phyloP scores from a whole-genome alignment of 2,888 invertebrate genomes.

The Bedellia somnulentella region DNA sequence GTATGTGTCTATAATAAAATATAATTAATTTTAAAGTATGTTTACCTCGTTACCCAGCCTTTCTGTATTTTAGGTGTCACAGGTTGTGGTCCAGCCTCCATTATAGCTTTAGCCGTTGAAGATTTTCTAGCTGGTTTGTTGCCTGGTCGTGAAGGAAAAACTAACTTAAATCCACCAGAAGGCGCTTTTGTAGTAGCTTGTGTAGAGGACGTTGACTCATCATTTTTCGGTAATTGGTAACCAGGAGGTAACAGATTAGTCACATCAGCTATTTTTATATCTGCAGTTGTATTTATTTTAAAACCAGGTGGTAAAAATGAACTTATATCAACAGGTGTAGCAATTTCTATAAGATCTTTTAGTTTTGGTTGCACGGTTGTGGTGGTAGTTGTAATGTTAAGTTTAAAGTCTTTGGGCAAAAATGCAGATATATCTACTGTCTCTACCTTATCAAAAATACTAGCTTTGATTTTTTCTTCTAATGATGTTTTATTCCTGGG shows the following conservation, averaged over 20 bases:
- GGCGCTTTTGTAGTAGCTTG: conserved; percentile 39
- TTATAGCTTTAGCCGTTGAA: conserved; percentile 57
- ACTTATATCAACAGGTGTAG: conserved; percentile 49
- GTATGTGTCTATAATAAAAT: background rate
- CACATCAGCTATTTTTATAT: conserved; percentile 24
- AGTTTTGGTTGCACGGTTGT: conserved; percentile 26
- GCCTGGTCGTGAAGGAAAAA: conserved; percentile 80
- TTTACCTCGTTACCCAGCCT: conserved; percentile 80
- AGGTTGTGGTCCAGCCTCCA: conserved; percentile 40
- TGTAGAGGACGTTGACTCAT: conserved; percentile 15
- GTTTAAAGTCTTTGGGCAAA: conserved; percentile 66
- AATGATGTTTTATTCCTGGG: conserved; percentile 35
- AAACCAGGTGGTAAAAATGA: conserved; percentile 67
- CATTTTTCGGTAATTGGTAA: conserved; percentile 38
- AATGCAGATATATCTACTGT: conserved; percentile 57
- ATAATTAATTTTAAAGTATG: too few relatives aligned
- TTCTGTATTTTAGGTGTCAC: conserved; percentile 72
- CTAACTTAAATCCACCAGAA: conserved; percentile 64
- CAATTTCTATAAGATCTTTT: conserved; percentile 19
- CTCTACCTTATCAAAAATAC: conserved; percentile 25
- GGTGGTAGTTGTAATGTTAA: conserved; percentile 28
- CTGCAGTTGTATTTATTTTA: conserved; percentile 33
- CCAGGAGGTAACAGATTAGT: conserved; percentile 47
- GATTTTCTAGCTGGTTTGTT: conserved; percentile 60
- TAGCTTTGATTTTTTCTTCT: conserved; percentile 26